phyloP scores from a whole-genome alignment of 2,888 invertebrate species.

The Exocentrus adspersus region DNA sequence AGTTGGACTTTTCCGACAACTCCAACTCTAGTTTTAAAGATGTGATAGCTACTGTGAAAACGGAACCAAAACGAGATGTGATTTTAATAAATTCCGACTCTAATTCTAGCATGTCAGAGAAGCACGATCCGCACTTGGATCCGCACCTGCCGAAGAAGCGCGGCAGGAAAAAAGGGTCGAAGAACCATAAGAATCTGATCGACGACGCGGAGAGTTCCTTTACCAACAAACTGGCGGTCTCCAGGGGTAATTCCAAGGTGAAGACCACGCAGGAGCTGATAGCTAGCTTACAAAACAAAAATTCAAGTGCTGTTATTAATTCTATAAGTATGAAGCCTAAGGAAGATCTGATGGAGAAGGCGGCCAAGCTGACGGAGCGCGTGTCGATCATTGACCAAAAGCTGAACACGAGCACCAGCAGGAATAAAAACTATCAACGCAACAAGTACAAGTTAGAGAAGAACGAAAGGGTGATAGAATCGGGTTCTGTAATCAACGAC shows the following conservation, averaged over 20 bases:
- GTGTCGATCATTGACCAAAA: slow-evolving; percentile 62
- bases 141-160: slow-evolving; percentile 67
- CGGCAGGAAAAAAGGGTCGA: slow-evolving; percentile 70
- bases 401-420: slow-evolving; percentile 58
- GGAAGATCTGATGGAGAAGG: slow-evolving; percentile 61
- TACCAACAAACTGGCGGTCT: slow-evolving; percentile 69
- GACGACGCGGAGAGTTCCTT: slow-evolving; percentile 68
- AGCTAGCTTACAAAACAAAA: slow-evolving; percentile 73
- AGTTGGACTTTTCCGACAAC: slow-evolving; percentile 61
- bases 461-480: slow-evolving; percentile 55
- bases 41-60: slow-evolving; percentile 47
- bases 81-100: slow-evolving; percentile 62
- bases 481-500: slow-evolving; percentile 58
- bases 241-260: slow-evolving; percentile 70
- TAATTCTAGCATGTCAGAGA: slow-evolving; percentile 67
- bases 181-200: slow-evolving; percentile 65
- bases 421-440: slow-evolving; percentile 57
- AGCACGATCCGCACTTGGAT: slow-evolving; percentile 57
- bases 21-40: slow-evolving; percentile 64
- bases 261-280: slow-evolving; percentile 85
- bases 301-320: slow-evolving; percentile 42
- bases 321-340: slow-evolving; percentile 47
- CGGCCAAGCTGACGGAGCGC: slow-evolving; percentile 61
- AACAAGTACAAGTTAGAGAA: slow-evolving; percentile 45
- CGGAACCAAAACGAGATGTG: slow-evolving; percentile 48